Evolutionary conservation across 2,888 invertebrate species (phyloP), one percentile per base, ranked within the genome.

Genomic region (Ophonus ardosiacus): DNA sequence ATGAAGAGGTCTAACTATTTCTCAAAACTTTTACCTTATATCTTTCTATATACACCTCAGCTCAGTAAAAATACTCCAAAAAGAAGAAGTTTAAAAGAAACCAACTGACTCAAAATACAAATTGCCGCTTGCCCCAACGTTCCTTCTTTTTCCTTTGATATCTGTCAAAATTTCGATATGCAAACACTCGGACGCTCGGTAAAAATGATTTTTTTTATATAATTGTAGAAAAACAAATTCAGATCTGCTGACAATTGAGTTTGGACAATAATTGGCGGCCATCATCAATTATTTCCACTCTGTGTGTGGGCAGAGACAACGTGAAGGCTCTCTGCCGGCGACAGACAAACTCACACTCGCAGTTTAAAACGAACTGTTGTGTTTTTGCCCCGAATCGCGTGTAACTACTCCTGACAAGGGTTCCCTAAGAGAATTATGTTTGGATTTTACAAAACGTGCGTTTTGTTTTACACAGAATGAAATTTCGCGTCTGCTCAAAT

Each of bases 401-500:
- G 51, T 84, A 78, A 84, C 84, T 84, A 78, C 78, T 56, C 31
- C 76, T 84, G 84, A 84, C 84, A 84, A 84, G 84, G 84, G 84
- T 84, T 84, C 78, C 78, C 63, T 78, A 63, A 84, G 84, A 84
- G 84, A 84, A 84, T 84, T 84, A 84, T 84, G 78, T 84, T 84
- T 84, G 78, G 78, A 84, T 84, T 84, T 84, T 78, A 78, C 84
- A 78, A 78, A 84, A 78, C 78, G 78, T 17, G 51, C 61, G 83
- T 83, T 83, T 59, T 76, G 74, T 74, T 59, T 38, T 59, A 76
- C 71, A 71, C 57, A 38, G 71, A 74, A 83, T 74, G 83, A 83
- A 83, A 83, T 83, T 83, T 83, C 83, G 40, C 24, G 71, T 83
- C 74, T 18, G 74, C 15, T 38, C 21, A 61, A 61, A 83, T 83